A percentile compares a stretch with the other conserved stretches of the same genome.
Evolutionary conservation across 1,140 invertebrate species (phyloP).

Genomic region (Musca vetustissima): DNA sequence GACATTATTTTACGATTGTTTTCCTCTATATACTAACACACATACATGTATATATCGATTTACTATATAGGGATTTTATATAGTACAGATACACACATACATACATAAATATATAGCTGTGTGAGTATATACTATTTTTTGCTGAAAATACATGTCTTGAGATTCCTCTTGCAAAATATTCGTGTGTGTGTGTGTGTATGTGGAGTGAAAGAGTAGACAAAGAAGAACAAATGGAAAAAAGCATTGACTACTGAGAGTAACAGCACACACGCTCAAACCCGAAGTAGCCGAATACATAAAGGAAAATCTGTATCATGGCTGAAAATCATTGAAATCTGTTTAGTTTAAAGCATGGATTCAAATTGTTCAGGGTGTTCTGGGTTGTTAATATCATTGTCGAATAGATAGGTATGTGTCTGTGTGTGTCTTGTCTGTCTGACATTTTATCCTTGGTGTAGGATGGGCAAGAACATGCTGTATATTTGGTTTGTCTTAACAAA

Average conservation of each 20-base stretch:
- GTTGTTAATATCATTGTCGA: neutral
- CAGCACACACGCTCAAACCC: neutral
- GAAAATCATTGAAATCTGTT: slow-evolving; percentile 22
- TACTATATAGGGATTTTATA: neutral
- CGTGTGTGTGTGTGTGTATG: too few relatives aligned
- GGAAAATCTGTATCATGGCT: slow-evolving; percentile 20
- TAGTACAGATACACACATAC: too few relatives aligned
- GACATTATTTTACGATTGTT: neutral
- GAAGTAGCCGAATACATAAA: neutral
- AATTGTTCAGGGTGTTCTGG: slow-evolving; percentile 4
- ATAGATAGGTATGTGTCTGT: neutral
- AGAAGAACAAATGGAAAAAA: neutral
- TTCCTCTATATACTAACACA: neutral
- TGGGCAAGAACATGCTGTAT: too few relatives aligned
- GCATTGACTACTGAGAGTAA: neutral
- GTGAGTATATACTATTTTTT: too few relatives aligned
- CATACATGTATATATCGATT: neutral
- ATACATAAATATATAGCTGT: too few relatives aligned
- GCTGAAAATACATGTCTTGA: too few relatives aligned
- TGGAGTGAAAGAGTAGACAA: neutral
- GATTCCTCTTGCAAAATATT: too few relatives aligned
- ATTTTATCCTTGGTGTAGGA: too few relatives aligned
- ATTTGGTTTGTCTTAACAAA: too few relatives aligned
- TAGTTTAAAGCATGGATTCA: slow-evolving; percentile 21
- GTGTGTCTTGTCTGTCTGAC: too few relatives aligned